phyloP scores from a whole-genome alignment of 2,113 vertebrate species.

The Dicaeum eximium region DNA sequence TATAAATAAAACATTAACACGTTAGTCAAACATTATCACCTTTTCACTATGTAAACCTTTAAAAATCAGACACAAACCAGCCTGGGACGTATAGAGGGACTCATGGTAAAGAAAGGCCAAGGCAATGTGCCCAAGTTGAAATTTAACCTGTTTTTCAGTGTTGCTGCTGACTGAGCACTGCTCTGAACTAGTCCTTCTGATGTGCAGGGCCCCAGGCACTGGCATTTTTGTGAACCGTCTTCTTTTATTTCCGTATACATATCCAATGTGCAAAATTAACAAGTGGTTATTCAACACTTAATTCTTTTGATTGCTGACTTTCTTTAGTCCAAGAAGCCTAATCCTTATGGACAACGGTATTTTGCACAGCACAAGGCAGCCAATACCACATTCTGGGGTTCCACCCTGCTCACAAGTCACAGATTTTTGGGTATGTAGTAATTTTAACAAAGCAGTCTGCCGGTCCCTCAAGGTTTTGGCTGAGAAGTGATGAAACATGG shows the following conservation, averaged over 20 bases:
- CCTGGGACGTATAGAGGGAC: not conserved
- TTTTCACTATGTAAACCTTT: not conserved
- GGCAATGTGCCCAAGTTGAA: not conserved
- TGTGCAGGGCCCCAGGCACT: not conserved
- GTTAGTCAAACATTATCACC: not conserved
- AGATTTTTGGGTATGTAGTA: rapidly evolving
- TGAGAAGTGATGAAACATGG: not conserved
- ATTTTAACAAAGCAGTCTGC: not conserved
- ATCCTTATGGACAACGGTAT: not conserved
- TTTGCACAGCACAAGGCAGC: not conserved
- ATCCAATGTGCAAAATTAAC: not conserved
- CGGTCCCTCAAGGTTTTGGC: not conserved
- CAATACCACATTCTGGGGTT: not conserved
- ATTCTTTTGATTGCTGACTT: not conserved
- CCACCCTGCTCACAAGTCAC: not conserved
- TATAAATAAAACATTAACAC: not conserved
- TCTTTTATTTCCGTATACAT: not conserved
- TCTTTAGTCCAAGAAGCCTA: not conserved
- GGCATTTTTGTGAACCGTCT: not conserved
- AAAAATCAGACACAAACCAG: not conserved
- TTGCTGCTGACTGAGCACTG: not conserved
- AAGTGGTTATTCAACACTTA: no score
- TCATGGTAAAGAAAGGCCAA: not conserved
- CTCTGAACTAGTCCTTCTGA: not conserved
- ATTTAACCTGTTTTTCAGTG: not conserved